Conservation (phyloP, 2,113 vertebrate genomes). For the Siniperca chuatsi region DNA sequence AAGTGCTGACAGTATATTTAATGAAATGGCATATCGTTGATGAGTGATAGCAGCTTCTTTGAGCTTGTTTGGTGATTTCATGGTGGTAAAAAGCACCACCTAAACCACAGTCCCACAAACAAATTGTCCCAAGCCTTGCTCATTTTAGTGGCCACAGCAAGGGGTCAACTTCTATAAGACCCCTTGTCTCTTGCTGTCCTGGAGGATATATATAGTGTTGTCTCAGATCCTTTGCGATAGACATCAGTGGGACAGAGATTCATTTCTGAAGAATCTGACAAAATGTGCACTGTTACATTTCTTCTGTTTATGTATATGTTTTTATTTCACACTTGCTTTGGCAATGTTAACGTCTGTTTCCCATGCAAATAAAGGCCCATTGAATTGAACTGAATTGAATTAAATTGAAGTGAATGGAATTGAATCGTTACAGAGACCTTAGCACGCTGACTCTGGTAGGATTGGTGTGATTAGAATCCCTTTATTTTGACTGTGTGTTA, state of each 20-base stretch:
- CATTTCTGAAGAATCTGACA: not conserved
- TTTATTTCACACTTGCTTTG: too few species aligned
- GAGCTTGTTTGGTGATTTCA: constrained; percentile 20
- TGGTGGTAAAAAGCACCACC: not conserved
- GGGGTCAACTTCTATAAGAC: too few species aligned
- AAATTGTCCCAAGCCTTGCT: not conserved
- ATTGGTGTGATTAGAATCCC: not conserved
- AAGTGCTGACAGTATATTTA: constrained; percentile 31
- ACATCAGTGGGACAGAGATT: not conserved
- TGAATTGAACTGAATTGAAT: too few species aligned
- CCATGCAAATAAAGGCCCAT: too few species aligned
- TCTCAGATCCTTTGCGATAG: not conserved
- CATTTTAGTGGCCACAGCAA: not conserved
- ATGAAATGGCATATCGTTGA: constrained; percentile 15
- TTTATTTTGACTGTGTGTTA: not conserved
- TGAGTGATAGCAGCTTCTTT: constrained; percentile 9
- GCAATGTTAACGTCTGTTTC: too few species aligned
- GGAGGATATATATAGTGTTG: not conserved
- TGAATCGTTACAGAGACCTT: not conserved
- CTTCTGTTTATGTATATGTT: too few species aligned
- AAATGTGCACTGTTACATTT: not conserved
- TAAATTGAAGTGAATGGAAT: too few species aligned
- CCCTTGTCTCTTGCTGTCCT: not conserved
- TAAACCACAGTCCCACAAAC: not conserved
- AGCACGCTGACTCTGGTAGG: not conserved